Evolutionary conservation across 2,113 vertebrate genomes (phyloP), one percentile per base, ranked within the genome.

Genomic region (Labeo rohita): DNA sequence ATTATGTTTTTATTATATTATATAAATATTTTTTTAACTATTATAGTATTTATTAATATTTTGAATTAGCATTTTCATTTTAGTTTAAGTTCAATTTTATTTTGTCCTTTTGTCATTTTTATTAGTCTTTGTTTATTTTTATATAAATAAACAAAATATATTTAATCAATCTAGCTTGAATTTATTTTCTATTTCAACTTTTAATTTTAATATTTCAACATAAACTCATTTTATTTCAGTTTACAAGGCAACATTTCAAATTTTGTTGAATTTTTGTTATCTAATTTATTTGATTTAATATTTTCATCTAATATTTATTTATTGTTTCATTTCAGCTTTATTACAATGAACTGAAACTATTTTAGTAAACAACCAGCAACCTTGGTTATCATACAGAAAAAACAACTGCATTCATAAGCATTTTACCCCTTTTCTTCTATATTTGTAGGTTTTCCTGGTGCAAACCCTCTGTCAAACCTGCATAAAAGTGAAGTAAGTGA

Each of bases 401-500:
- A 39, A 39, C 52, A 56, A 5, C 52, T 56, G 6, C 3, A 21
- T 59, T 59, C 5, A 11, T 11, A 36, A 21, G 73, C 3, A 12
- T 80, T 6, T 84, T 21, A 6, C 8, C 9, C 18, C 21, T 18
- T 16, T 49, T 4, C 36, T 59, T 59, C 63, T 49, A 12, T 47
- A 45, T 84, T 80, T 80, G 0, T 68, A 90, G 90, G 85, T 75
- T 87, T 88, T 79, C 68, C 61, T 18, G 92, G 92, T 21, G 85
- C 92, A 63, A 92, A 89, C 76, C 85, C 79, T 43, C 91, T 89
- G 88, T 92, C 93, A 65, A 92, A 85, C 90, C 90, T 93, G 80
- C 92, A 93, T 78, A 95, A 92, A 85, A 94, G 86, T 18, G 95
- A 95, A 95, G 95, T 96, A 86, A 93, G 92, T 73, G 11, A 12